These are phyloP conservation scores for Callionymus lyra DNA, from an alignment of 2,113 vertebrate genomes.

Conservation along the genomic window DNA sequence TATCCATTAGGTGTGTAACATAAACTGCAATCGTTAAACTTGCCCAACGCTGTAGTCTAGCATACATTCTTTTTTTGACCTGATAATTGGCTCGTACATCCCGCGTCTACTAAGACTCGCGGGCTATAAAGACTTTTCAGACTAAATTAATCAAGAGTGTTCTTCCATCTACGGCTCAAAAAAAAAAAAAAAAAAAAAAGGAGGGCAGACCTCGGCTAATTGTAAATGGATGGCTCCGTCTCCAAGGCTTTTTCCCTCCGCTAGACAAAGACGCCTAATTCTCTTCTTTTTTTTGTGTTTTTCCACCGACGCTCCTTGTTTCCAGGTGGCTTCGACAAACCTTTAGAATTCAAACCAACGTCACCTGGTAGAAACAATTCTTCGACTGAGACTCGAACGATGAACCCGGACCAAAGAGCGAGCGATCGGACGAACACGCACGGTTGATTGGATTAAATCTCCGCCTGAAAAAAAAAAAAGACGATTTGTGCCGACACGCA, in stretches of 20 bases:
- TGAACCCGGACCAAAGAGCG: too few species aligned
- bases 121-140: constrained; percentile 38
- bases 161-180: constrained; percentile 19
- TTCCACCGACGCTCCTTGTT: neutral
- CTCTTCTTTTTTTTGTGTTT: neutral
- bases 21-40: constrained; percentile 10
- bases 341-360: too few species aligned
- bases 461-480: constrained; percentile 25
- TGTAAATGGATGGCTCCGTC: constrained; percentile 25
- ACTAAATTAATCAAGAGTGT: constrained; percentile 47
- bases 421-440: constrained; percentile 28
- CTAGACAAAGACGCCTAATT: constrained; percentile 13
- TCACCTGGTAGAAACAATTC: too few species aligned
- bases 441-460: constrained; percentile 39
- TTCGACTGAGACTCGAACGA: too few species aligned
- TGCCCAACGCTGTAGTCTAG: too few species aligned
- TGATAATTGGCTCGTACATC: constrained; percentile 39
- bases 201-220: constrained; percentile 35
- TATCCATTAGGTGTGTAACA: too few species aligned
- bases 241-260: constrained; percentile 8
- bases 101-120: constrained; percentile 44
- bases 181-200: constrained; percentile 16
- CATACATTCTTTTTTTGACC: too few species aligned
- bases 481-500: constrained; percentile 30
- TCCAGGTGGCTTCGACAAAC: neutral